Conservation (phyloP, 2,888 invertebrate genomes). For the Ormia ochracea region DNA sequence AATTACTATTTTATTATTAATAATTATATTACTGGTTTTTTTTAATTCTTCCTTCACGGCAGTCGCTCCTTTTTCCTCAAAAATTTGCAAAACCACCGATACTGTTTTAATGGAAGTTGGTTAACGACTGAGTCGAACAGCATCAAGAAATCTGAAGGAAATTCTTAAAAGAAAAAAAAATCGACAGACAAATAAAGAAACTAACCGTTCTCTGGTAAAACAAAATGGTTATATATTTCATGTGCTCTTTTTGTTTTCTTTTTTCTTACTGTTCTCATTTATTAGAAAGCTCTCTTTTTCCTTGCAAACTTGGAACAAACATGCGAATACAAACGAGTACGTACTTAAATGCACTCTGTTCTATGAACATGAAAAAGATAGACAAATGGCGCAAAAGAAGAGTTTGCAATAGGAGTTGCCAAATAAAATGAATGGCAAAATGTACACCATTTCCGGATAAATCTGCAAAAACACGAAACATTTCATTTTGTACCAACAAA, state of each 20-base stretch:
- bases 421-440: too few relatives aligned
- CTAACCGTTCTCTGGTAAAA: slow-evolving; percentile 5
- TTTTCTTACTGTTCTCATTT: background rate
- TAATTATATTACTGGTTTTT: slow-evolving; percentile 3
- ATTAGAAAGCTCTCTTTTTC: background rate
- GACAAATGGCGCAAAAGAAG: background rate
- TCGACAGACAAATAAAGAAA: background rate
- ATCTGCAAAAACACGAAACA: too few relatives aligned
- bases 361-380: slow-evolving; percentile 35
- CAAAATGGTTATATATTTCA: background rate
- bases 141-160: slow-evolving; percentile 39
- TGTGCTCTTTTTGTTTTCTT: slow-evolving; percentile 4
- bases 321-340: background rate
- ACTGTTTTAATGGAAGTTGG: slow-evolving; percentile 45
- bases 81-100: background rate
- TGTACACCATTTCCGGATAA: too few relatives aligned
- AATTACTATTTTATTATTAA: background rate
- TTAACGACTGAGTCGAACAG: slow-evolving; percentile 47
- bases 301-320: background rate
- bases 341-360: background rate
- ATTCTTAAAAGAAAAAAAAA: background rate
- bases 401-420: background rate
- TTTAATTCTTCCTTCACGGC: background rate
- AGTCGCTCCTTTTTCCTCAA: background rate
- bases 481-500: too few relatives aligned